These are phyloP conservation scores for Pterois miles DNA, from an alignment of 2,797 vertebrate genomes.

Conservation along the genomic window DNA sequence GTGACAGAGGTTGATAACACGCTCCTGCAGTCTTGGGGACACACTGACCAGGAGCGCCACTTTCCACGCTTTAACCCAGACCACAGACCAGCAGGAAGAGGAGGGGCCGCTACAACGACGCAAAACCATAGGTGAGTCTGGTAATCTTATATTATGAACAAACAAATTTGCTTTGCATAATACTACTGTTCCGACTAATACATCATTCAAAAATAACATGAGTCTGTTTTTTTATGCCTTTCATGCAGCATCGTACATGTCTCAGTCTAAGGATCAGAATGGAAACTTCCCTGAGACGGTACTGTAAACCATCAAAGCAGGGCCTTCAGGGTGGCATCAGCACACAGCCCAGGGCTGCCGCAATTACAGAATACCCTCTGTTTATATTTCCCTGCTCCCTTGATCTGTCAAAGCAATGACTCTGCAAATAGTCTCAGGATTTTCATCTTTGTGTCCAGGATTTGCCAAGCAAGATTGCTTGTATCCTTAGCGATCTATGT, in stretches of 20 bases:
- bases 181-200: background rate
- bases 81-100: slow-evolving; percentile 45
- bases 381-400: slow-evolving; percentile 78
- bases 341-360: slow-evolving; percentile 64
- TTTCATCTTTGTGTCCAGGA: slow-evolving; percentile 70
- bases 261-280: slow-evolving; percentile 74
- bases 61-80: slow-evolving; percentile 57
- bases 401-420: slow-evolving; percentile 78
- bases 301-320: slow-evolving; percentile 69
- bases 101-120: slow-evolving; percentile 43
- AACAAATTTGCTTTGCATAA: background rate
- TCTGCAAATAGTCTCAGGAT: slow-evolving; percentile 73
- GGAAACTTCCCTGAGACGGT: slow-evolving; percentile 81
- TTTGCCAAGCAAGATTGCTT: slow-evolving; percentile 70
- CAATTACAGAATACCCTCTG: slow-evolving; percentile 79
- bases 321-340: slow-evolving; percentile 77
- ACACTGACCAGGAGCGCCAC: slow-evolving; percentile 56
- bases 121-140: slow-evolving; percentile 69
- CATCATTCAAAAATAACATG: background rate
- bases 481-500: slow-evolving; percentile 67
- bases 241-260: slow-evolving; percentile 78
- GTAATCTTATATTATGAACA: background rate
- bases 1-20: slow-evolving; percentile 66
- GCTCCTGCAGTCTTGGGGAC: slow-evolving; percentile 69
- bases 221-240: slow-evolving; percentile 24